Evolutionary conservation across 2,113 vertebrate genomes (phyloP).

Genomic region (Tetraodon nigroviridis): DNA sequence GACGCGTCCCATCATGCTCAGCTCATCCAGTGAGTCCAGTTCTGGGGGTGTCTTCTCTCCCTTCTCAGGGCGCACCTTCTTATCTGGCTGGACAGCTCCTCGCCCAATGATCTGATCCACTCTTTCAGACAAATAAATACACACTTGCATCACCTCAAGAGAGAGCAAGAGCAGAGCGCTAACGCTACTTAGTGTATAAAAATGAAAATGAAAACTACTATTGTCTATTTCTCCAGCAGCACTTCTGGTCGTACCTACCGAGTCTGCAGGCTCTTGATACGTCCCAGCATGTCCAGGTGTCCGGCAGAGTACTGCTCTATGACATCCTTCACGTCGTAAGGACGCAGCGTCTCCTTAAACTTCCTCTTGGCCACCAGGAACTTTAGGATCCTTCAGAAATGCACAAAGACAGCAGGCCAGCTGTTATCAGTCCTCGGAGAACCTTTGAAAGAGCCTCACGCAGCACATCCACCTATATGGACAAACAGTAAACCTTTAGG

Average conservation of each 20-base stretch:
- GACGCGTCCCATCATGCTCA: slow-evolving; percentile 98
- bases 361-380: slow-evolving; percentile 98
- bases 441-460: slow-evolving; percentile 16
- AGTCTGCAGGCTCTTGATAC: slow-evolving; percentile 94
- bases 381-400: slow-evolving; percentile 85
- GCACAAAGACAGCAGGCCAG: slow-evolving; percentile 23
- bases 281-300: slow-evolving; percentile 96
- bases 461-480: not conserved
- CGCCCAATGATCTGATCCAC: slow-evolving; percentile 97
- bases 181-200: too few species aligned
- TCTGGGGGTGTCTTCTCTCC: slow-evolving; percentile 87
- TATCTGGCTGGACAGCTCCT: slow-evolving; percentile 76
- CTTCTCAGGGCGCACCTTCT: slow-evolving; percentile 85
- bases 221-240: too few species aligned
- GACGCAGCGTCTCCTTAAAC: slow-evolving; percentile 96
- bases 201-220: too few species aligned
- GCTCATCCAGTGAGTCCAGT: slow-evolving; percentile 84
- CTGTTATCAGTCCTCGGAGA: slow-evolving; percentile 11
- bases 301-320: slow-evolving; percentile 98
- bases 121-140: slow-evolving; percentile 58
- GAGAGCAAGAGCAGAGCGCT: too few species aligned
- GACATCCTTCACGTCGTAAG: slow-evolving; percentile 96
- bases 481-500: slow-evolving; percentile 42
- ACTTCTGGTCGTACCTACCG: slow-evolving; percentile 65
- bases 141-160: not conserved